These are phyloP conservation scores for Beroe ovata DNA, from an alignment of 37 sponge, comb jelly and placozoan genomes.

Conservation along the genomic window DNA sequence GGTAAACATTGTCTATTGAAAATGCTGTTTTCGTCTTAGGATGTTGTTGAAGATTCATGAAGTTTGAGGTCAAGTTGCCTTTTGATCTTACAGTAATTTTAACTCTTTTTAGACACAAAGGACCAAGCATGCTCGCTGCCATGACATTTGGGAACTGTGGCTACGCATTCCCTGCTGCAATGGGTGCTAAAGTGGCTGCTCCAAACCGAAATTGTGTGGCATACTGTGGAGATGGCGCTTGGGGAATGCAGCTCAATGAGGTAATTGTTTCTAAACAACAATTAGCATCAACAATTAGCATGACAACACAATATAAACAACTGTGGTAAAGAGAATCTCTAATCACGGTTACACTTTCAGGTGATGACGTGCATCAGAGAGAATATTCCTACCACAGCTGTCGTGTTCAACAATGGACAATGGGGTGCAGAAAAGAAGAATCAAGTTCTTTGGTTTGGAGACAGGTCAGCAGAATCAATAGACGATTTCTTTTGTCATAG, in stretches of 20 bases:
- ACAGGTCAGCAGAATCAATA: too few relatives aligned
- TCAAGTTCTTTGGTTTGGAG: slow-evolving; percentile 51
- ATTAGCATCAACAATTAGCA: too few relatives aligned
- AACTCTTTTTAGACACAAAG: slow-evolving; percentile 13
- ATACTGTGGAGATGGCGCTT: slow-evolving; percentile 19
- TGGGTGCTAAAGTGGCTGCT: slow-evolving; percentile 38
- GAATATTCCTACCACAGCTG: slow-evolving; percentile 1
- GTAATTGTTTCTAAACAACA: too few relatives aligned
- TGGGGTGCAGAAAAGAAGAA: slow-evolving; percentile 60
- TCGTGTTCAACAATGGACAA: slow-evolving; percentile 54
- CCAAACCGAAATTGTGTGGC: slow-evolving; percentile 40
- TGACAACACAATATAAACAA: too few relatives aligned
- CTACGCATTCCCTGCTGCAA: slow-evolving; percentile 15
- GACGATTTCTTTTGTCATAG: too few relatives aligned
- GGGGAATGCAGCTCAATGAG: slow-evolving; percentile 60
- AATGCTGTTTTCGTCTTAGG: too few relatives aligned
- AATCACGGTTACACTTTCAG: too few relatives aligned
- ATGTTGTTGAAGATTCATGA: too few relatives aligned
- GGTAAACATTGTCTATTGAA: too few relatives aligned
- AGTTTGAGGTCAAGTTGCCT: too few relatives aligned
- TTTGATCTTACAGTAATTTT: background rate
- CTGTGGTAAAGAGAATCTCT: too few relatives aligned
- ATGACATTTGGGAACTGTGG: slow-evolving; percentile 58
- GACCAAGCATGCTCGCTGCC: slow-evolving; percentile 48
- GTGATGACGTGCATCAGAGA: slow-evolving; percentile 40